phyloP scores from a whole-genome alignment of 1,140 invertebrate species.

The Brachionus sp. region DNA sequence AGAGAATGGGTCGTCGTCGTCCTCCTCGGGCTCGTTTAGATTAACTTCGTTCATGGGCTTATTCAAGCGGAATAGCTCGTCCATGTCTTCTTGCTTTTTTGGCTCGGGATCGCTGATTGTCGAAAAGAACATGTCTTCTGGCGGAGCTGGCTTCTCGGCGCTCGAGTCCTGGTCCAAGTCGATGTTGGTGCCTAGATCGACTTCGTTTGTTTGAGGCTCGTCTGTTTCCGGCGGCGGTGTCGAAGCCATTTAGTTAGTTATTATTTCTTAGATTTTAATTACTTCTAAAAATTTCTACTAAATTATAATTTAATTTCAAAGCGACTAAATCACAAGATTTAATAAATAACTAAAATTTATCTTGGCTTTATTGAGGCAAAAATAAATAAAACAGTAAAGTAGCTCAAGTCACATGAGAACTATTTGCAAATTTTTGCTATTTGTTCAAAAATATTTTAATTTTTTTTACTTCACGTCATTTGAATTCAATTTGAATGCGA shows the following conservation, averaged over 20 bases:
- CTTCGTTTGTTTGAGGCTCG: background rate
- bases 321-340: background rate
- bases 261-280: background rate
- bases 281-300: background rate
- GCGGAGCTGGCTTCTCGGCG: background rate
- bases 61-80: constrained; percentile 29
- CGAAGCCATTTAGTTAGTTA: constrained; percentile 1
- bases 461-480: background rate
- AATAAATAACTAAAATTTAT: background rate
- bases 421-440: too few species aligned
- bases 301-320: background rate
- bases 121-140: constrained; percentile 40
- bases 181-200: constrained; percentile 22
- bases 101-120: constrained; percentile 36
- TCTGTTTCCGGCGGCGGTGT: background rate
- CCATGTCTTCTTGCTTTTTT: constrained; percentile 13
- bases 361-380: background rate
- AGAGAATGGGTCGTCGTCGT: constrained; percentile 33
- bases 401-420: too few species aligned
- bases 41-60: background rate
- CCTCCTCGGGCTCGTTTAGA: constrained; percentile 11
- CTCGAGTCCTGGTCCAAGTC: background rate
- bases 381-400: background rate
- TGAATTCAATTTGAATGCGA: too few species aligned
- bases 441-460: background rate